phyloP scores from a whole-genome alignment of 1,140 invertebrate genomes.

The Drosophila virilis region DNA sequence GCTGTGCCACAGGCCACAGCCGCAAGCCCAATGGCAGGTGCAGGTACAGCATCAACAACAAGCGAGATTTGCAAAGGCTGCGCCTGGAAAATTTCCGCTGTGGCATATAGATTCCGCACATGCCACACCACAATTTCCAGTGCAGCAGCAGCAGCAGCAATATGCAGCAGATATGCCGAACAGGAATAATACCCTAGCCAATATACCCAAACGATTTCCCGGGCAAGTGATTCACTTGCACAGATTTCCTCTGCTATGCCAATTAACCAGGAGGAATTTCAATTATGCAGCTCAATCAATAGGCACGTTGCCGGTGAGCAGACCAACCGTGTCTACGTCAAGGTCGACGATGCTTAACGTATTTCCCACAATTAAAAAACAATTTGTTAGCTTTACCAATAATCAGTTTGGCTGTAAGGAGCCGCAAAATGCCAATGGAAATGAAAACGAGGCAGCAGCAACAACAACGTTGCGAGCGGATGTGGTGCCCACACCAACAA shows the following conservation, averaged over 20 bases:
- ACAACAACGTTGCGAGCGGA: conserved; percentile 20
- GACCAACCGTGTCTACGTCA: conserved; percentile 18
- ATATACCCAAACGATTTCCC: conserved; percentile 3
- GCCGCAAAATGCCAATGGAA: conserved; percentile 22
- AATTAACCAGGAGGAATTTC: conserved; percentile 33
- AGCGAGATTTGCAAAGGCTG: background rate
- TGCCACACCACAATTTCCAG: conserved; percentile 10
- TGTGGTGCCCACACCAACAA: conserved; percentile 39
- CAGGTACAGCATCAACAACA: conserved; percentile 5
- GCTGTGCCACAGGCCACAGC: conserved; percentile 5
- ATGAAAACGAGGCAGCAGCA: conserved; percentile 5
- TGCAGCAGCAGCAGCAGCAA: conserved; percentile 16
- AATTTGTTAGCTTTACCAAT: conserved; percentile 71
- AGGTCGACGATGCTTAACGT: conserved; percentile 17
- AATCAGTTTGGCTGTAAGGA: conserved; percentile 43
- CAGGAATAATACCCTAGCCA: background rate
- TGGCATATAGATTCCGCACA: background rate
- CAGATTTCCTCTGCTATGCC: conserved; percentile 27
- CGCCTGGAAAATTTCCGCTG: conserved; percentile 25
- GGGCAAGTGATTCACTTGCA: conserved; percentile 24
- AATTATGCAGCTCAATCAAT: conserved; percentile 39
- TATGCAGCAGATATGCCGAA: background rate
- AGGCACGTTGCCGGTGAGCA: background rate
- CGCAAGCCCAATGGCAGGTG: conserved; percentile 7
- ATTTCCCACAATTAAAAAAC: conserved; percentile 80